These are phyloP conservation scores for Sciurus carolinensis DNA, from an alignment of 2,797 vertebrate genomes.

Conservation along the genomic window DNA sequence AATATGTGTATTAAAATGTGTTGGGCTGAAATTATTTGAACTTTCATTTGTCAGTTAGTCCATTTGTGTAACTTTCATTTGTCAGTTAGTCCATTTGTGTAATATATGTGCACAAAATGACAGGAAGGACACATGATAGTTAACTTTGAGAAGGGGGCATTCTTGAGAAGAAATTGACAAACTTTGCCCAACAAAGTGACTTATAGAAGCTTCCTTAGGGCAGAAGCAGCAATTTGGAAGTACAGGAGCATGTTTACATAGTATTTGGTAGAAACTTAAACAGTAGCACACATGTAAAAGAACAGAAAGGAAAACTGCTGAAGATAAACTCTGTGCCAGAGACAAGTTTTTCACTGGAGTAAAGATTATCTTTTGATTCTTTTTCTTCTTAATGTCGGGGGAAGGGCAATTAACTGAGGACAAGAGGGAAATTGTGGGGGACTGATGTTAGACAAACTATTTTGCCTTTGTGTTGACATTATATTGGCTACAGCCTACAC, in stretches of 20 bases:
- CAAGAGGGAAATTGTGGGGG: conserved; percentile 82
- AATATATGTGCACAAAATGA: conserved; percentile 6
- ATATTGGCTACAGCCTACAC: conserved; percentile 93
- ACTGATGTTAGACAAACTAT: conserved; percentile 97
- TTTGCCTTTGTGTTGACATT: conserved; percentile 98
- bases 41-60: conserved; percentile 68
- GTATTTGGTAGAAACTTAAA: conserved; percentile 88
- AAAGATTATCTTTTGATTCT: conserved; percentile 90
- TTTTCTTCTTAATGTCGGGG: conserved; percentile 88
- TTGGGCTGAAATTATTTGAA: conserved; percentile 51
- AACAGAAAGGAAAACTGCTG: conserved; percentile 72
- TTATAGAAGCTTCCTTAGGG: conserved; percentile 30
- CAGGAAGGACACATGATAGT: not conserved
- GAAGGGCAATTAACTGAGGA: conserved; percentile 86
- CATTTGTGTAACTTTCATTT: conserved; percentile 60
- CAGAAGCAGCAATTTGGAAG: conserved; percentile 38
- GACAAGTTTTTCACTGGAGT: conserved; percentile 86
- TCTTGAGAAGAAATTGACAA: conserved; percentile 55
- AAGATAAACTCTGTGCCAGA: conserved; percentile 85
- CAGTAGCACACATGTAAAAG: conserved; percentile 81
- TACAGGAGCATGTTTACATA: conserved; percentile 19
- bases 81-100: not conserved
- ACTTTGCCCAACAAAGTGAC: conserved; percentile 48
- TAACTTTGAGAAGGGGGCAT: conserved; percentile 32
- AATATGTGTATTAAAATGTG: conserved; percentile 58